Base-by-base conservation (phyloP, 2,113 vertebrate species). In the Anoplopoma fimbria region DNA sequence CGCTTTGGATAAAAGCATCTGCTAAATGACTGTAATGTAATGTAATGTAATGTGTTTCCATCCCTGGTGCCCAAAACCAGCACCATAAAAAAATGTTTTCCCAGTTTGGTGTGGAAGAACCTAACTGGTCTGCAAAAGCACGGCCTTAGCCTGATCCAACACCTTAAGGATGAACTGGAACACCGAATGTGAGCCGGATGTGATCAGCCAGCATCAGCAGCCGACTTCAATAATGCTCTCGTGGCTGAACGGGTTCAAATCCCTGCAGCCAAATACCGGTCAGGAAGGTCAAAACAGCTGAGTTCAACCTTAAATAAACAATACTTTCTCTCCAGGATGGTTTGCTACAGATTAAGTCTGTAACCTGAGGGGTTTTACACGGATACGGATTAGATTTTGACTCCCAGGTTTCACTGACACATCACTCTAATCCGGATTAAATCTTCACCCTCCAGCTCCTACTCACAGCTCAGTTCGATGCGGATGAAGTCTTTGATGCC, bases 401-500 rank as follows among this genome's bases (percentile, higher is more conserved):
- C 80, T 97, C 80, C 96, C 58, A 97, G 90, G 88, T 97, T 97
- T 91, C 96, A 70, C 55, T 9, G 25, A 79, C 75, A 71, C 67
- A 23, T 72, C 64, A 21, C 4, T 64, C 68, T 81, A 81, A 90
- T 83, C 77, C 29, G 40, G 63, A 67, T 76, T 78, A 79, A 45
- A 77, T 64, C 61, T 36, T 7, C 36, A 1, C 51, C 81, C 78
- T 53, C 7, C 47, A 23, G 72, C 69, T 73, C 55, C 12, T 27
- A 96, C 97, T 97, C 93, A 98, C 97, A 96, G 88, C 95, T 93
- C 64, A 99, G 93, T 60, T 99, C 97, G 87, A 99, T 97, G 21
- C 97, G 95, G 83, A 99, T 97, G 89, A 98, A 99, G 81, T 99
- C 97, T 49, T 95, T 96, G 91, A 99, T 98, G 85, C 97, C 98